Conservation (phyloP, 2,113 vertebrate species). For the Ovis aries region ARS-UI_Ramb_v3.0 NC_056063.1:21240501-21241000, state of each 20-base stretch:
- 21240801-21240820: background rate
- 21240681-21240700: background rate
- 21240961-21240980: too few species aligned
- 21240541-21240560: background rate
- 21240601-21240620: background rate
- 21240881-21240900: too few species aligned
- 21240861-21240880: background rate
- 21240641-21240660: background rate
- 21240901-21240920: too few species aligned
- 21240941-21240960: too few species aligned
- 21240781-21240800: background rate
- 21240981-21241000: too few species aligned
- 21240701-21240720: background rate
- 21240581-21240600: background rate
- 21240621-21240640: background rate
- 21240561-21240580: background rate
- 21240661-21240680: background rate
- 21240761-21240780: background rate
- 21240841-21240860: background rate
- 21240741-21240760: background rate
- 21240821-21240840: background rate
- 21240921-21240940: too few species aligned
- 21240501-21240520: background rate
- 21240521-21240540: background rate
- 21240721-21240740: background rate